Evolutionary conservation across 2,888 invertebrate species (phyloP), one percentile per base, ranked within the genome.

Genomic region (Oegoconia quadripuncta): DNA sequence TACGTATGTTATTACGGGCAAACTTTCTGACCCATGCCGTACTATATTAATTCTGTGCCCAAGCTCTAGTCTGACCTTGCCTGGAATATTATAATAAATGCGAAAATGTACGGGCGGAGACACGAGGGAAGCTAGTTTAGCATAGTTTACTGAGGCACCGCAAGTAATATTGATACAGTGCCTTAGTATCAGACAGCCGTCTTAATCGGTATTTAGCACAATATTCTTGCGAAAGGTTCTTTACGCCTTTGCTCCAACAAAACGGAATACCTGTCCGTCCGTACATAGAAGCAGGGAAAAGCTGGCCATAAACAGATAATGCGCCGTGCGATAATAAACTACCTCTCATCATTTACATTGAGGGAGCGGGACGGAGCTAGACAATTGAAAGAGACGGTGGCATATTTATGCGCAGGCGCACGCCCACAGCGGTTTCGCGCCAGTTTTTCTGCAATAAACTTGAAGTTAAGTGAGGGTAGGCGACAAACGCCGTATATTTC

Each of bases 331-430:
- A 59, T 61, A 67, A 77, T 77, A 79, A 77, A 76, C 64, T 65
- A 64, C 52, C 58, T 59, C 64, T 74, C 69, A 74, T 76, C 73
- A 70, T 70, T 71, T 62, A 66, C 72, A 76, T 75, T 70, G 76
- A 65, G 63, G 41, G 48, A 56, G 46, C 26, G 49, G 42, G 57
- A 59, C 42, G 32, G 36, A 9, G 22, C 13, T 34, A 32, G 9
- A 8, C 8, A 5, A 60, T 39, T 39, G 62, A 74, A 50, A 41
- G 67, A 50, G 74, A 69, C 50, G 32, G 51, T 33, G 34, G 45
- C 43, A 64, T 64, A 55, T 73, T 75, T 72, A 73, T 64, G 70
- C 62, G 56, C 55, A 44, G 46, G 27, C 12, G 48, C 48, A 59
- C 73, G 66, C 70, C 71, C 65, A 73, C 77, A 56, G 54, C 70